phyloP scores from a whole-genome alignment of 2,113 vertebrate species.

The Cnemophilus loriae region DNA sequence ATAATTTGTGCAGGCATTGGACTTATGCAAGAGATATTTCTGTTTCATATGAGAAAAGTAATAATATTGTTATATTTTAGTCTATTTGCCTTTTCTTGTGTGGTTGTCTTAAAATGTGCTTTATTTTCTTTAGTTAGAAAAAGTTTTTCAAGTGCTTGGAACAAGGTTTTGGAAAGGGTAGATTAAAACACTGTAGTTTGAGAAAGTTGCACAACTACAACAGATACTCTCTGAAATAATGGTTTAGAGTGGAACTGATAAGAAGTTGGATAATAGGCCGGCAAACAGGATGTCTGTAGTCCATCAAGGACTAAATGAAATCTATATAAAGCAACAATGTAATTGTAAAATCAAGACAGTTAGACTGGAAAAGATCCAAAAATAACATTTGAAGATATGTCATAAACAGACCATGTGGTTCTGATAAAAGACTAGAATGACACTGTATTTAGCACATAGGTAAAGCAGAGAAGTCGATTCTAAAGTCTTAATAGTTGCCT shows the following conservation, averaged over 20 bases:
- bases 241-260: background rate
- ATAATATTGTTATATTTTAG: background rate
- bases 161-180: background rate
- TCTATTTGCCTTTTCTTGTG: background rate
- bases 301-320: conserved; percentile 31
- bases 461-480: background rate
- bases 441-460: background rate
- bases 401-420: background rate
- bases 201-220: background rate
- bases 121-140: background rate
- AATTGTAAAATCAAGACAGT: background rate
- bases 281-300: conserved; percentile 52
- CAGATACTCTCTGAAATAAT: background rate
- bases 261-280: background rate
- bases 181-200: background rate
- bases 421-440: background rate
- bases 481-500: background rate
- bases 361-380: conserved; percentile 12
- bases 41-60: background rate
- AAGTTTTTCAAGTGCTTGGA: background rate
- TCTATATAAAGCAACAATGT: conserved; percentile 40
- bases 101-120: background rate
- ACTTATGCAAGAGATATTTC: background rate
- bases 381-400: conserved; percentile 18
- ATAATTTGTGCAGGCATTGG: background rate